phyloP scores from a whole-genome alignment of 64 coral and sea anemone genomes.

The Actinia tenebrosa region DNA sequence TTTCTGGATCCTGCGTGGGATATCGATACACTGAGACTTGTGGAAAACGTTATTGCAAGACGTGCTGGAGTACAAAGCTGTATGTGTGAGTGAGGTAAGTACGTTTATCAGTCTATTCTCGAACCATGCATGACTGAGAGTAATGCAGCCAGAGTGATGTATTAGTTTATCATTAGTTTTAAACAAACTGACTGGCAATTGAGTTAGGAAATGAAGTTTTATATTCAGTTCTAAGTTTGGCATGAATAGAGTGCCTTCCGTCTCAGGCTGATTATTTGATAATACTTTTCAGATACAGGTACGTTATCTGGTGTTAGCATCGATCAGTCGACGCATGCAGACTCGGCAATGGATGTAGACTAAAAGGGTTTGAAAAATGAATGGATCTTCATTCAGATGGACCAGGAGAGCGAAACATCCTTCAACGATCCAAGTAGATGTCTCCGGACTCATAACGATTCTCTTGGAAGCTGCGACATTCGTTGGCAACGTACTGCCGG shows the following conservation, averaged over 20 bases:
- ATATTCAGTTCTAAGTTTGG: not conserved
- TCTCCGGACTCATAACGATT: slow-evolving; percentile 54
- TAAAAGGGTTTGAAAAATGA: not conserved
- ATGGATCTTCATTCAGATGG: not conserved
- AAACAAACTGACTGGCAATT: not conserved
- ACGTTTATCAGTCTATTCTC: too few species aligned
- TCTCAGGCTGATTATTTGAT: not conserved
- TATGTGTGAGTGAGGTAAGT: too few species aligned
- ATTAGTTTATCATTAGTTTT: not conserved
- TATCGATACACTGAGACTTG: too few species aligned
- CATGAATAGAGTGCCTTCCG: not conserved
- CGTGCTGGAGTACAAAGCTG: too few species aligned
- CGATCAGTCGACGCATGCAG: not conserved
- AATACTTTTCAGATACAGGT: not conserved
- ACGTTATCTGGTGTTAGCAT: not conserved
- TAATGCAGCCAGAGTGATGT: not conserved
- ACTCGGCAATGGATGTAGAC: not conserved
- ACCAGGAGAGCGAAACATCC: not conserved
- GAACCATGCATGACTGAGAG: too few species aligned
- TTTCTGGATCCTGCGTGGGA: too few species aligned
- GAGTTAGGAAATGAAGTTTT: not conserved
- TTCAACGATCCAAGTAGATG: slow-evolving; percentile 46
- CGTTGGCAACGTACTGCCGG: slow-evolving; percentile 42
- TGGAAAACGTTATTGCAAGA: too few species aligned
- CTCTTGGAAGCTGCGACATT: slow-evolving; percentile 42